A percentile compares a stretch with the other conserved stretches of the same genome.
Conservation (phyloP, 2,113 vertebrate species). For the Oxyura jamaicensis region DNA sequence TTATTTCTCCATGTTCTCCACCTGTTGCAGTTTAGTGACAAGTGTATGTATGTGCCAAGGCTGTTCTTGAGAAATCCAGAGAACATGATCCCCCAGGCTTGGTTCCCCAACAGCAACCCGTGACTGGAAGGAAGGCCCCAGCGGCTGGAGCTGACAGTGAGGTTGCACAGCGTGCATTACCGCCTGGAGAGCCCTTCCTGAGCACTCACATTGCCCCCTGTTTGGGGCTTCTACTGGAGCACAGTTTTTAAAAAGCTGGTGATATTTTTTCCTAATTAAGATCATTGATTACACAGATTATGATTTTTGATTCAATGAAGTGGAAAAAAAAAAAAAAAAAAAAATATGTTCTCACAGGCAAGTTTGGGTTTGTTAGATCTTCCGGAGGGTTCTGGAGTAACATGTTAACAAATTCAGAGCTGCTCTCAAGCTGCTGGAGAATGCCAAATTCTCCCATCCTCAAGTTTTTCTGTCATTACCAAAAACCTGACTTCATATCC, state of each 20-base stretch:
- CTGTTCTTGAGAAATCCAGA: neutral
- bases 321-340: neutral
- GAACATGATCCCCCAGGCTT: too few relatives aligned
- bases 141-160: neutral
- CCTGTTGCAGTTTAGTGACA: neutral
- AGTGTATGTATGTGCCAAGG: neutral
- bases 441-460: neutral
- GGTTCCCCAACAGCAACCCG: neutral
- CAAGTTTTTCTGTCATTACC: neutral
- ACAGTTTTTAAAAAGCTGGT: neutral
- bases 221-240: neutral
- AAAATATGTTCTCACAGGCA: neutral
- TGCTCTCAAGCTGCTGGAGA: neutral
- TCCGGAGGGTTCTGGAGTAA: neutral
- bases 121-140: neutral
- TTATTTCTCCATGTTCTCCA: neutral
- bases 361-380: neutral
- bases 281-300: neutral
- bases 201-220: neutral
- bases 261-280: neutral
- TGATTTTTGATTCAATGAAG: neutral
- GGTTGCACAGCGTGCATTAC: neutral
- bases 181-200: neutral
- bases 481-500: neutral
- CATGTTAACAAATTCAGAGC: neutral